phyloP scores from a whole-genome alignment of 2,888 invertebrate genomes.

The Eilema sororculum region DNA sequence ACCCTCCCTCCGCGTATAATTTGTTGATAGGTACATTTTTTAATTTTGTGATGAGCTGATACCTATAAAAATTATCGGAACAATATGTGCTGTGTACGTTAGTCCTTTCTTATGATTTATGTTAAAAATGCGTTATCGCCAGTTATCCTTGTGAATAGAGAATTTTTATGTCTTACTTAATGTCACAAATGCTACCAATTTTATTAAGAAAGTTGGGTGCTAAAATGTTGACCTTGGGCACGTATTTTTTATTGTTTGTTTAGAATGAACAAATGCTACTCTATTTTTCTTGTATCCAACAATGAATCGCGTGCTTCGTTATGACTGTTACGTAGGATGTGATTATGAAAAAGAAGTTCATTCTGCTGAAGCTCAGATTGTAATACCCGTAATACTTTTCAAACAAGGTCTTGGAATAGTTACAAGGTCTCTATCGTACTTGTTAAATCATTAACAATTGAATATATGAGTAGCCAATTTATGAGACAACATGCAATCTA shows the following conservation, averaged over 20 bases:
- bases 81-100: not conserved
- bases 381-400: not conserved
- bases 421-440: not conserved
- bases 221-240: conserved; percentile 18
- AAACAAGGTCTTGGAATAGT: not conserved
- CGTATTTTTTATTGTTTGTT: not conserved
- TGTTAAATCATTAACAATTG: not conserved
- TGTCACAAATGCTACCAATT: conserved; percentile 18
- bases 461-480: not conserved
- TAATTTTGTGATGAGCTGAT: not conserved
- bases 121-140: conserved; percentile 21
- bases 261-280: conserved; percentile 1
- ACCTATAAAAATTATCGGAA: no score
- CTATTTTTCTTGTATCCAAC: conserved; percentile 4
- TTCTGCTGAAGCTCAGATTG: not conserved
- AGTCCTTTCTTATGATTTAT: conserved; percentile 36
- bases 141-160: conserved; percentile 23
- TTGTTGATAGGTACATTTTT: no score
- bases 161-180: conserved; percentile 43
- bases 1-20: not conserved
- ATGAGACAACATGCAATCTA: no score
- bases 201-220: conserved; percentile 17
- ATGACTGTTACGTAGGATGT: not conserved
- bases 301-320: not conserved
- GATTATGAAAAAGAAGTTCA: not conserved